Base-by-base conservation (phyloP, 2,888 invertebrate species). In the Tigriopus californicus region DNA sequence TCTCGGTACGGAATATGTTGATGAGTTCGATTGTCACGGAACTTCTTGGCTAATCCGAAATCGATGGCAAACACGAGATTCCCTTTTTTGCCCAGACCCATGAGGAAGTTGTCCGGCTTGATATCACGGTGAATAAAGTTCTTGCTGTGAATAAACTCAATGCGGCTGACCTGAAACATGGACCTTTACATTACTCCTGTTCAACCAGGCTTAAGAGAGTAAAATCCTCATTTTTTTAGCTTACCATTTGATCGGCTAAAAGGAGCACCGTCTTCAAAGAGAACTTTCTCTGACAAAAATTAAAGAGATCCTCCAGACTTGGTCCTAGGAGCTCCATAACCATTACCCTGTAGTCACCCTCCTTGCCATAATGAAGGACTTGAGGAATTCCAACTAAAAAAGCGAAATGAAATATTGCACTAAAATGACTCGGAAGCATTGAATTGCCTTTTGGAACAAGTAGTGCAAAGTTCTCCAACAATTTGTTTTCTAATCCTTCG, bases 61-160 rank as follows among this genome's bases (percentile, higher is more conserved):
- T 99, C 98, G 77, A 98, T 98, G 72, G 98, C 88, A 75, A 97
- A 98, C 67, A 98, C 91, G 75, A 92, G 80, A 76, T 94, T 94
- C 71, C 92, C 92, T 65, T 74, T 72, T 75, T 91, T 89, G 68
- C 95, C 95, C 67, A 95, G 79, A 64, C 95, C 95, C 95, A 95
- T 95, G 68, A 97, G 79, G 75, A 97, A 95, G 75, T 95, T 95
- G 74, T 95, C 94, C 63, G 94, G 94, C 75, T 91, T 91, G 71
- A 94, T 88, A 77, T 94, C 89, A 72, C 79, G 80, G 78, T 98
- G 98, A 69, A 98, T 98, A 73, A 98, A 97, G 76, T 88, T 90
- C 72, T 94, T 87, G 75, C 89, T 90, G 76, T 98, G 98, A 70
- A 97, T 92, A 73, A 87, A 95, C 75, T 98, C 95, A 71, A 95